A percentile compares a stretch with the other conserved stretches of the same genome.
Conservation (phyloP, 2,797 vertebrate genomes). For the Acrossocheilus fasciatus region DNA sequence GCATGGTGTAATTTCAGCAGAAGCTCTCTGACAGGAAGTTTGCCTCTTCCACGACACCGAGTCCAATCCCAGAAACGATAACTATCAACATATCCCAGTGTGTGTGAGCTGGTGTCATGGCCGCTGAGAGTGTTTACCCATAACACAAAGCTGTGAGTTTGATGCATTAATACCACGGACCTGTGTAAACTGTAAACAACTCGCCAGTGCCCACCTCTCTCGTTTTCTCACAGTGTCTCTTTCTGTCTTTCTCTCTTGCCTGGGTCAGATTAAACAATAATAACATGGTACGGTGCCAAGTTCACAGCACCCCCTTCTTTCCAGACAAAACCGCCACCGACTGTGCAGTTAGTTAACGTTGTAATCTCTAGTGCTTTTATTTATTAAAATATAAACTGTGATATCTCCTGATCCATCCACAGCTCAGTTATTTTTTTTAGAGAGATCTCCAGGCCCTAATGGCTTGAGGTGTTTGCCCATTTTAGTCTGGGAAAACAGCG, state of each 20-base stretch:
- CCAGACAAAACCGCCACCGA: constrained; percentile 7
- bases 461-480: constrained; percentile 29
- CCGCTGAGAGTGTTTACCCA: constrained; percentile 75
- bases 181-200: constrained; percentile 76
- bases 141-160: constrained; percentile 72
- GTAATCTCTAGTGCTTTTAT: background rate
- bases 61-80: constrained; percentile 44
- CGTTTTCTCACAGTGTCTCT: constrained; percentile 45
- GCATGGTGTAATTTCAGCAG: constrained; percentile 16
- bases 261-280: constrained; percentile 3
- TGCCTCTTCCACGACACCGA: constrained; percentile 45
- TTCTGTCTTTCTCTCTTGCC: background rate
- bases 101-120: constrained; percentile 67
- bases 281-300: background rate
- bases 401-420: constrained; percentile 5
- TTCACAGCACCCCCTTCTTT: background rate
- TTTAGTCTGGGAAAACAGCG: constrained; percentile 17
- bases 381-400: background rate
- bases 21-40: constrained; percentile 34
- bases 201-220: constrained; percentile 43
- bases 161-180: constrained; percentile 67
- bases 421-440: background rate
- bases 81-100: constrained; percentile 56
- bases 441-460: background rate
- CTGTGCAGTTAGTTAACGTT: constrained; percentile 19